Percentiles rank a stretch among this genome's conserved stretches.
These are phyloP conservation scores for Drosophila dives DNA, from an alignment of 2,888 invertebrate species.

Conservation along the genomic window DNA sequence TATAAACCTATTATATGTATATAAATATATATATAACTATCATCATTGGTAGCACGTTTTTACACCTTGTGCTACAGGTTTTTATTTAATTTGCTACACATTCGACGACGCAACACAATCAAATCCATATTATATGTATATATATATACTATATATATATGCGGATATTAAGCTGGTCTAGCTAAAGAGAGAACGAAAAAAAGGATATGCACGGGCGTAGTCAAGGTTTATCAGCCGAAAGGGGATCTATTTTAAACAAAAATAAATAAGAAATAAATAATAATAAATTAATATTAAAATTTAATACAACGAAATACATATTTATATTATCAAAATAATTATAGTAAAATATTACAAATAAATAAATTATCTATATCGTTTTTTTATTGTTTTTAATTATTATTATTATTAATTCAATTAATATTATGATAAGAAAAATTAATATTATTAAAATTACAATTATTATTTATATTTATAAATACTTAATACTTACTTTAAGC, in stretches of 20 bases:
- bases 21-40: not conserved
- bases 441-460: no score
- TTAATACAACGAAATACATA: not conserved
- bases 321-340: no score
- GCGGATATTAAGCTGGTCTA: not conserved
- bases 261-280: not conserved
- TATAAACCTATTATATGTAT: not conserved
- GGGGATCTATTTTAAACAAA: not conserved
- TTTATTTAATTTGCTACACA: constrained; percentile 61
- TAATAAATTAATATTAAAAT: not conserved
- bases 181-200: not conserved
- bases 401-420: no score
- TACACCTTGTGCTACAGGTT: constrained; percentile 41
- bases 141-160: constrained; percentile 18
- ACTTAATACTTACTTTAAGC: no score
- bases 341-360: no score
- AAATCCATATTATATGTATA: constrained; percentile 31
- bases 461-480: no score
- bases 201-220: not conserved
- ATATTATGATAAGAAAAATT: no score
- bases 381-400: no score
- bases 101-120: constrained; percentile 44
- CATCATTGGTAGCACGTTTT: constrained; percentile 31
- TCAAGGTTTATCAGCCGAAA: not conserved
- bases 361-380: no score